These are phyloP conservation scores for Macaria liturata DNA, from an alignment of 2,888 invertebrate species.

Conservation along the genomic window DNA sequence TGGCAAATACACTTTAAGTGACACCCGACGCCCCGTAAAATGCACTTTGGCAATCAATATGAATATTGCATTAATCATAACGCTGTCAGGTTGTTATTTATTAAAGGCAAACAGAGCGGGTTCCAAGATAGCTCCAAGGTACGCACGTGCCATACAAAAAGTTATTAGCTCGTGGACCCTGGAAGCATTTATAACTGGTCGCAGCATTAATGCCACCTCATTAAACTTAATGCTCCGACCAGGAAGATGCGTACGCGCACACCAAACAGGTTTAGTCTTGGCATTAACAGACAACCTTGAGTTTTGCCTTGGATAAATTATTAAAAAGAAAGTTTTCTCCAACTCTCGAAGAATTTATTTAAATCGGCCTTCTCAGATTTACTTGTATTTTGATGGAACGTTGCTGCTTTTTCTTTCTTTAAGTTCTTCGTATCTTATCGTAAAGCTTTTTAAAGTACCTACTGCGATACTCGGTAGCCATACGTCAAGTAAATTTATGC, in stretches of 20 bases:
- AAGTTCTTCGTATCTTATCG: constrained; percentile 3
- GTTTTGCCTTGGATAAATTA: constrained; percentile 31
- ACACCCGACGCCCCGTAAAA: constrained; percentile 44
- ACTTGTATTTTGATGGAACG: neutral
- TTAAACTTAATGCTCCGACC: constrained; percentile 36
- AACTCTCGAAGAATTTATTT: constrained; percentile 24
- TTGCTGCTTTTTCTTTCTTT: constrained; percentile 1
- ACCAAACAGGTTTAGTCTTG: constrained; percentile 41
- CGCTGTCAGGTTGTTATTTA: constrained; percentile 56
- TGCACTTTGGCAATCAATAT: constrained; percentile 57
- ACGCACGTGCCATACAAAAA: constrained; percentile 45
- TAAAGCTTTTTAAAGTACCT: neutral
- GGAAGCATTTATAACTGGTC: constrained; percentile 46
- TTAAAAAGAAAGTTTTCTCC: constrained; percentile 32
- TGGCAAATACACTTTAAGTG: constrained; percentile 53
- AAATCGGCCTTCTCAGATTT: constrained; percentile 15
- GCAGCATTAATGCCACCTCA: constrained; percentile 43
- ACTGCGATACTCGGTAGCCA: neutral
- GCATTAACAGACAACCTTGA: constrained; percentile 38
- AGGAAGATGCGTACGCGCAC: constrained; percentile 35
- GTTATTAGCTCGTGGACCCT: constrained; percentile 46
- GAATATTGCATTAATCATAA: constrained; percentile 63
- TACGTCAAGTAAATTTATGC: constrained; percentile 1
- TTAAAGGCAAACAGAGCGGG: constrained; percentile 56
- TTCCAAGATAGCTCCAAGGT: constrained; percentile 36